Base-by-base conservation (phyloP, 2,797 vertebrate species). In the Menidia menidia region DNA sequence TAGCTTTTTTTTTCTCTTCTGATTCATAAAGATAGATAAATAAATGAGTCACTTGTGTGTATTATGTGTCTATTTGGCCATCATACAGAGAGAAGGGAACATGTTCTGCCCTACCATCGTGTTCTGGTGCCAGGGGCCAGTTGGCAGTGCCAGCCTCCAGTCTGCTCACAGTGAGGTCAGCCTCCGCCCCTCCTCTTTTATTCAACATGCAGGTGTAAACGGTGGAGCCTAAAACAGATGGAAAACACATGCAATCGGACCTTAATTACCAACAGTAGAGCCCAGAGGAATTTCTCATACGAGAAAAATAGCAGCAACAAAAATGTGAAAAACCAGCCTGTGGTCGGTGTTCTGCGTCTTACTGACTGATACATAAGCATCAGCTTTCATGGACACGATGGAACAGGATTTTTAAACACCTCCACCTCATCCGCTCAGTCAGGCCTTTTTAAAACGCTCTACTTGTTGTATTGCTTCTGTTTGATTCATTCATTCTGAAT, bases 161-260 rank as follows among this genome's bases (percentile, higher is more conserved):
- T 67, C 94, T 77, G 92, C 98, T 99, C 79, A 98, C 97, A 0
- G 98, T 99, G 83, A 99, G 94, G 91, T 99, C 98, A 0, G 97
- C 95, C 91, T 99, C 97, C 0, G 93, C 89, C 0, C 98, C 97
- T 0, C 98, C 97, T 0, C 39, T 88, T 18, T 72, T 84, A 84
- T 99, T 99, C 84, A 99, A 81, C 97, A 99, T 98, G 88, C 98
- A 99, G 50, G 97, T 98, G 73, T 99, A 99, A 42, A 98, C 93
- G 0, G 97, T 98, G 3, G 95, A 93, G 52, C 97, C 98, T 99
- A 82, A 4, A 76, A 80, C 48, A 75, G 6, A 25, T 5, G 25
- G 4, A 7, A 25, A 6, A 58, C 14, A 48, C 42, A 81, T 11
- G 44, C 43, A 68, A 39, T 7, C 47, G 66, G 11, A 43, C n/a